A percentile compares a stretch with the other conserved stretches of the same genome.
These are phyloP conservation scores for Coturnix japonica DNA, from an alignment of 2,113 vertebrate species.

Conservation along the genomic window DNA sequence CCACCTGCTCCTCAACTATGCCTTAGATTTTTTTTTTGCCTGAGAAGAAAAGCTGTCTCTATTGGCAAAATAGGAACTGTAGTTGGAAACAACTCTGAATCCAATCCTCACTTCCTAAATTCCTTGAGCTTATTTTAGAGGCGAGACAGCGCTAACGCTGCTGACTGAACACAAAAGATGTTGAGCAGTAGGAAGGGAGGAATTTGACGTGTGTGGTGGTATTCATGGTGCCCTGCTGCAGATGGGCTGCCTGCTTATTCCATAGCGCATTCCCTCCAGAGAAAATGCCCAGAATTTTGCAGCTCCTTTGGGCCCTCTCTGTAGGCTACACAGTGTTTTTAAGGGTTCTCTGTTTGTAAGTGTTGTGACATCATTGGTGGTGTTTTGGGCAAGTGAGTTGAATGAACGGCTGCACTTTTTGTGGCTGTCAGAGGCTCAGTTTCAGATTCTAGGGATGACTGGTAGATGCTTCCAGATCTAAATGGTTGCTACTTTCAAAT, in stretches of 20 bases:
- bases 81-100: not conserved
- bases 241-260: not conserved
- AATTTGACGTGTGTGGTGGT: not conserved
- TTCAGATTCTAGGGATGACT: not conserved
- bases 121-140: not conserved
- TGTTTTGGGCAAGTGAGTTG: not conserved
- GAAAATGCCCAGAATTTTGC: not conserved
- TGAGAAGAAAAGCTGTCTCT: conserved; percentile 9
- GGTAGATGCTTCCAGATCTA: not conserved
- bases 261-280: not conserved
- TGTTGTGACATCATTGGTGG: fast-evolving
- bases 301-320: not conserved
- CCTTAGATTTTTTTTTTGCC: not conserved
- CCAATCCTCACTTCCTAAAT: not conserved
- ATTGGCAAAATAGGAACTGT: not conserved
- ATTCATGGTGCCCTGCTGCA: not conserved
- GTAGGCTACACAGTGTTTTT: not conserved
- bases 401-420: not conserved
- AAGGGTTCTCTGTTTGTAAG: not conserved
- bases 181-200: not conserved
- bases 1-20: not conserved
- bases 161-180: not conserved
- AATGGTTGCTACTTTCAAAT: not conserved
- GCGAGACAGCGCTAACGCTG: not conserved
- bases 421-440: not conserved